Base-by-base conservation (phyloP, 1,140 invertebrate genomes). In the Scaptodrosophila lebanonensis region DNA sequence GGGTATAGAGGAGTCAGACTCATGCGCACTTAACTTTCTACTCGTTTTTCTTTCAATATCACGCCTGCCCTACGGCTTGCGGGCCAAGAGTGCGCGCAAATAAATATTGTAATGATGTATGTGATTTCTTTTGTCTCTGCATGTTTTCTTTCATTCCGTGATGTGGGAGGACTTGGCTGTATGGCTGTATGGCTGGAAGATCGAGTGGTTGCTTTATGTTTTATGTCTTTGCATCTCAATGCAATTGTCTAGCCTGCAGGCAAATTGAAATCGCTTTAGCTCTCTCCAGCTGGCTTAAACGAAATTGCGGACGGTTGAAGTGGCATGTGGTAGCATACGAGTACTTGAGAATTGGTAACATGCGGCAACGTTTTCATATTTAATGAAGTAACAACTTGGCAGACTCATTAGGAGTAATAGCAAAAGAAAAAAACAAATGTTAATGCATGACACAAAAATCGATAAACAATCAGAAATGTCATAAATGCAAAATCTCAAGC, bases 71-170 rank as follows among this genome's bases (percentile, higher is more conserved):
- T 25, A 25, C 3, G 32, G 32, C 8, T n/a, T 33, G 12, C 3
- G 8, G 12, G 51, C 54, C 76, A 71, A 76, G 71, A 63, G 60
- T 65, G 68, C 49, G 68, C 54, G 25, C 60, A 63, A 63, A 63
- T 72, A 77, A 79, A 77, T 75, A 82, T 79, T 79, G 73, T 79
- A 79, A 79, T 79, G 73, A 79, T 82, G 73, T 82, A 69, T 79
- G 69, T 69, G 75, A 79, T 73, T 73, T 53, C 60, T 57, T 73
- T 79, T 82, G 58, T 69, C 36, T 43, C 39, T 38, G 18, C 16
- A 29, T 20, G 13, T 48, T 32, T 25, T 18, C 42, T 64, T 33
- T 25, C 22, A 25, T 25, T 4, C 22, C 22, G 8, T 25, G 8
- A 25, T 3, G 3, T 25, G 22, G 22, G 3, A 8, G 22, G 22